phyloP scores from a whole-genome alignment of 1,140 invertebrate species.

The Oryctes rhinoceros region DNA sequence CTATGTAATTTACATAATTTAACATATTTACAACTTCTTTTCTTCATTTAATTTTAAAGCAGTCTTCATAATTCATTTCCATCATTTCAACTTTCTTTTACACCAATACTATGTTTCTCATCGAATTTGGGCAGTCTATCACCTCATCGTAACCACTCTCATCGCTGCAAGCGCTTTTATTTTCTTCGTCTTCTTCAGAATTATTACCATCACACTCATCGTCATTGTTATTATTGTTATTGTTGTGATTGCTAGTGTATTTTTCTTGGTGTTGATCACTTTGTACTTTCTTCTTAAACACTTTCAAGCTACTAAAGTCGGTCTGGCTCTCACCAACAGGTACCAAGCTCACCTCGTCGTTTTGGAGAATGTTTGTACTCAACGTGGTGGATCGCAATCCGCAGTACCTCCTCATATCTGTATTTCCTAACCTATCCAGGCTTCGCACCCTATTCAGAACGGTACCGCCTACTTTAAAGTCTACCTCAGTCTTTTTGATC shows the following conservation, averaged over 20 bases:
- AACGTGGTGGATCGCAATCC: constrained; percentile 44
- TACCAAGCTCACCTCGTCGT: constrained; percentile 58
- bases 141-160: constrained; percentile 68
- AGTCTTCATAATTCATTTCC: neutral
- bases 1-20: neutral
- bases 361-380: constrained; percentile 51
- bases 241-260: no score
- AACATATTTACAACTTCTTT: neutral
- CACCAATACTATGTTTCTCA: constrained; percentile 53
- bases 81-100: constrained; percentile 38
- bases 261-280: constrained; percentile 30
- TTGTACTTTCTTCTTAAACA: constrained; percentile 55
- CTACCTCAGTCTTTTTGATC: constrained; percentile 59
- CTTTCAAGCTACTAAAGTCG: constrained; percentile 60
- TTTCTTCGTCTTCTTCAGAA: constrained; percentile 60
- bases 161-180: constrained; percentile 66
- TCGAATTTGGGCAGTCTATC: constrained; percentile 57
- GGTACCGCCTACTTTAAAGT: constrained; percentile 58
- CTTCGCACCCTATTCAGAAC: constrained; percentile 53
- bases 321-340: constrained; percentile 58
- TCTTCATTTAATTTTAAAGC: neutral
- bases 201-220: constrained; percentile 61
- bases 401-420: constrained; percentile 51
- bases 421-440: constrained; percentile 50
- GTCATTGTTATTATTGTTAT: constrained; percentile 48